Conservation (phyloP, 2,888 invertebrate genomes). For the Drosophila testacea region DNA sequence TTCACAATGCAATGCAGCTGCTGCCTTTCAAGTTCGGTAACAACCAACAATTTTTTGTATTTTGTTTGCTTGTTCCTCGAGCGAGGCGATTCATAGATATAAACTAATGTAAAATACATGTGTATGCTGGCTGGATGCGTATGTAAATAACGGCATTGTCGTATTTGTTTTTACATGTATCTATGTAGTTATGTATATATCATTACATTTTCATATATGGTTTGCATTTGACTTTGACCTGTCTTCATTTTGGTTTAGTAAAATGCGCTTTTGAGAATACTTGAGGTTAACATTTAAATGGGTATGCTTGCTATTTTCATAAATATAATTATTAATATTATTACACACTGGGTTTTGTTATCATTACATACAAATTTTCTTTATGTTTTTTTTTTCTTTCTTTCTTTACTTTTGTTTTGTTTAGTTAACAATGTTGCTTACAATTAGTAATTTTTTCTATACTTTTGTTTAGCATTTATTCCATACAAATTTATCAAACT, state of each 20-base stretch:
- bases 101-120: constrained; percentile 40
- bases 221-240: constrained; percentile 31
- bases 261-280: constrained; percentile 78
- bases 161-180: constrained; percentile 31
- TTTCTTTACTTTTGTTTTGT: constrained; percentile 18
- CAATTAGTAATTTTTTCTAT: constrained; percentile 60
- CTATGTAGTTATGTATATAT: constrained; percentile 29
- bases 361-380: constrained; percentile 64
- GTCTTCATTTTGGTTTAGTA: constrained; percentile 62
- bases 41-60: constrained; percentile 61
- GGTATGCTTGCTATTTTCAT: constrained; percentile 70
- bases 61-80: constrained; percentile 55
- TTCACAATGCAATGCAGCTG: constrained; percentile 55
- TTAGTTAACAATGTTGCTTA: constrained; percentile 75
- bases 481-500: constrained; percentile 60
- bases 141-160: constrained; percentile 41
- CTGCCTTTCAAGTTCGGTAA: constrained; percentile 49
- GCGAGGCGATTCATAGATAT: constrained; percentile 41
- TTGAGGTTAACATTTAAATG: constrained; percentile 75
- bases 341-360: constrained; percentile 54
- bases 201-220: constrained; percentile 14
- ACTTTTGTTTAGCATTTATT: constrained; percentile 33
- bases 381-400: constrained; percentile 14
- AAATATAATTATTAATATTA: constrained; percentile 46
- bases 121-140: constrained; percentile 60